These are phyloP conservation scores for Stenodema calcarata DNA, from an alignment of 2,888 invertebrate species.

Conservation along the genomic window DNA sequence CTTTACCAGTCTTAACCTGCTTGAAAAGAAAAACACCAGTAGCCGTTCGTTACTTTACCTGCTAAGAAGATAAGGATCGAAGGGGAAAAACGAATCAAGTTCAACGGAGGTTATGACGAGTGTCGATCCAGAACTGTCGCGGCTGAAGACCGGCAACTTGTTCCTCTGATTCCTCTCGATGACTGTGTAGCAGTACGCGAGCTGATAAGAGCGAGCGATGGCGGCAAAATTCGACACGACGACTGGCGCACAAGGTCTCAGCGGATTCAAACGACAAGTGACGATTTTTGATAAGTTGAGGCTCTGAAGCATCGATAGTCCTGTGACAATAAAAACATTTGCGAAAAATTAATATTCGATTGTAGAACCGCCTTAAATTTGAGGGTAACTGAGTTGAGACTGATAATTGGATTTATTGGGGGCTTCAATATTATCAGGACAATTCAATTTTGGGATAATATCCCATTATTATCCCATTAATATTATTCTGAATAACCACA, in stretches of 20 bases:
- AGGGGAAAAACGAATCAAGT: slow-evolving; percentile 82
- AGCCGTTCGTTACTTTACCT: too few relatives aligned
- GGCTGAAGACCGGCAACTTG: slow-evolving; percentile 67
- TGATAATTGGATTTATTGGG: too few relatives aligned
- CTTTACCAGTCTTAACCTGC: too few relatives aligned
- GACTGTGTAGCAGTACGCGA: slow-evolving; percentile 90
- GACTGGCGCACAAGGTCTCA: slow-evolving; percentile 78
- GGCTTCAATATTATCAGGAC: too few relatives aligned
- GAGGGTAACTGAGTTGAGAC: too few relatives aligned
- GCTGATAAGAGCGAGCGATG: slow-evolving; percentile 81
- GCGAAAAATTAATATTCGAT: too few relatives aligned
- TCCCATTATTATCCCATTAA: too few relatives aligned
- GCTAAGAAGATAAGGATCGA: slow-evolving; percentile 83
- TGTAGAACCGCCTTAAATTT: too few relatives aligned
- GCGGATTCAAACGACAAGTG: slow-evolving; percentile 85
- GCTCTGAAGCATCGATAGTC: slow-evolving; percentile 77
- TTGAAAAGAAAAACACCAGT: too few relatives aligned
- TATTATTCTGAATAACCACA: too few relatives aligned
- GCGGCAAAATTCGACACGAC: slow-evolving; percentile 83
- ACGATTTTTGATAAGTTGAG: slow-evolving; percentile 86
- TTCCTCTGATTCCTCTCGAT: slow-evolving; percentile 82
- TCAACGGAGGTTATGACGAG: slow-evolving; percentile 62
- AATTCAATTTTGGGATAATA: too few relatives aligned
- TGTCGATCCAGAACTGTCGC: slow-evolving; percentile 63
- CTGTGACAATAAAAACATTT: slow-evolving; percentile 64